phyloP scores from a whole-genome alignment of 2,888 invertebrate species.

The Toxonevra muliebris region DNA sequence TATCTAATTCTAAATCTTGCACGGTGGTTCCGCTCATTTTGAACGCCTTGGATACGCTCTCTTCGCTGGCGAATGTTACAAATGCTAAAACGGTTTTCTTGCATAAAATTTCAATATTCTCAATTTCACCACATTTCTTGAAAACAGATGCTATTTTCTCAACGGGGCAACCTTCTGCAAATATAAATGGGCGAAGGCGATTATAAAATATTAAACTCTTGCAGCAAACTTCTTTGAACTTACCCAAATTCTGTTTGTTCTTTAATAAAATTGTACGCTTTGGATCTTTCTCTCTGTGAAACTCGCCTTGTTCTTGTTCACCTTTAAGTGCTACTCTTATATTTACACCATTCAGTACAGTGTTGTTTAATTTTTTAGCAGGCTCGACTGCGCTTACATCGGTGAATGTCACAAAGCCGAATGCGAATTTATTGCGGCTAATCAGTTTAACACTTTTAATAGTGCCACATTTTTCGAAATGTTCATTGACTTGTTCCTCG shows the following conservation, averaged over 20 bases:
- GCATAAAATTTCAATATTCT: conserved; percentile 46
- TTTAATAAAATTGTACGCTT: conserved; percentile 42
- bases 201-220: neutral
- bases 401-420: conserved; percentile 45
- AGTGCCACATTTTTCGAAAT: conserved; percentile 48
- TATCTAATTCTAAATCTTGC: conserved; percentile 44
- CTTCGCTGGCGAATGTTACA: conserved; percentile 43
- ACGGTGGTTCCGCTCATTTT: conserved; percentile 46
- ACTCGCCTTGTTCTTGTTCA: neutral
- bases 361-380: conserved; percentile 46
- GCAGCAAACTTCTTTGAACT: neutral
- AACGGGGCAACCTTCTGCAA: conserved; percentile 8
- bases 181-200: neutral
- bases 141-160: conserved; percentile 46
- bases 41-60: conserved; percentile 43
- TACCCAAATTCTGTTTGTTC: conserved; percentile 42
- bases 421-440: neutral
- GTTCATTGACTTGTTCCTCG: conserved; percentile 39
- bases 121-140: conserved; percentile 49
- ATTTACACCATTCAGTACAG: conserved; percentile 42
- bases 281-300: conserved; percentile 32
- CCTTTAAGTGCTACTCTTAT: conserved; percentile 44
- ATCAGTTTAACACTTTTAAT: conserved; percentile 38
- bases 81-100: conserved; percentile 46
- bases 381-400: conserved; percentile 19